Evolutionary conservation across 1,140 invertebrate genomes (phyloP).

Genomic region (Drosophila navojoa): DNA sequence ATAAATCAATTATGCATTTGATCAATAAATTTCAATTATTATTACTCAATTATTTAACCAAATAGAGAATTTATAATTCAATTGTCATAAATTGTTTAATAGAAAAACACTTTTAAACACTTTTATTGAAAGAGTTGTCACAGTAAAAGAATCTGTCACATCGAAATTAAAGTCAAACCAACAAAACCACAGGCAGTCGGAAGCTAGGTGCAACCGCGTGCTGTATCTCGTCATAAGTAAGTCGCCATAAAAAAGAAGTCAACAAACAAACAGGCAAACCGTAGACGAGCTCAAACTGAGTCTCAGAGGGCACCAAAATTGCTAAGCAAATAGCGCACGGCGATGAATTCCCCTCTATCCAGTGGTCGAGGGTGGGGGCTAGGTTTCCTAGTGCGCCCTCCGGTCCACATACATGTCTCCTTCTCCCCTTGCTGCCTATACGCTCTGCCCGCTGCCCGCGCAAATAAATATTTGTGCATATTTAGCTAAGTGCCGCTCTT

Average conservation of each 20-base stretch:
- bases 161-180: slow-evolving; percentile 29
- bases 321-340: slow-evolving; percentile 65
- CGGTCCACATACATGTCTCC: background rate
- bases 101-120: no score
- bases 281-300: slow-evolving; percentile 1
- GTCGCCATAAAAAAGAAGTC: slow-evolving; percentile 57
- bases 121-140: no score
- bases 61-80: no score
- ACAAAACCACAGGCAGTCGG: slow-evolving; percentile 31
- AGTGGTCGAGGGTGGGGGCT: background rate
- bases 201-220: slow-evolving; percentile 53
- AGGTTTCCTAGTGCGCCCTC: background rate
- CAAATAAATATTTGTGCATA: slow-evolving; percentile 81
- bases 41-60: no score
- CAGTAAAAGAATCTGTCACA: slow-evolving; percentile 15
- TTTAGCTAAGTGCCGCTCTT: slow-evolving; percentile 49
- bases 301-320: slow-evolving; percentile 51
- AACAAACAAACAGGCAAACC: slow-evolving; percentile 58
- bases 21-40: no score
- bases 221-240: slow-evolving; percentile 62
- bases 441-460: slow-evolving; percentile 18
- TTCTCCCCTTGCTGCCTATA: background rate
- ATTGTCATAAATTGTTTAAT: no score
- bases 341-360: slow-evolving; percentile 38
- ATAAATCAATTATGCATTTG: no score